Evolutionary conservation across 1,140 invertebrate genomes (phyloP).

Genomic region (Drosophila pectinifera): DNA sequence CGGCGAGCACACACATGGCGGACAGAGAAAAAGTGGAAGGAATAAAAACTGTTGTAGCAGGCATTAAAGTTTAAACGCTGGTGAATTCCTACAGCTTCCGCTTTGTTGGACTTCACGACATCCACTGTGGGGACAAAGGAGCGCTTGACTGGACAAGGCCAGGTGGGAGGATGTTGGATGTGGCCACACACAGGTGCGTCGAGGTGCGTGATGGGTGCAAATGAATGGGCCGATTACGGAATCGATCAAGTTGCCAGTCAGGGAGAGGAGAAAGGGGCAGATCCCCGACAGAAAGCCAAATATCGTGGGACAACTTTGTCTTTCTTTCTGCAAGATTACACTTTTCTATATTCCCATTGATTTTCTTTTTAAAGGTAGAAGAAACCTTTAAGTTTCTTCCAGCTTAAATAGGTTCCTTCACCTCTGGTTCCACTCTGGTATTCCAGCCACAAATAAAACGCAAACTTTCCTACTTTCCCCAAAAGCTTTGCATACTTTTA

Average conservation of each 20-base stretch:
- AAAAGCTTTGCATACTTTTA: conserved; percentile 44
- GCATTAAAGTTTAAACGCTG: conserved; percentile 83
- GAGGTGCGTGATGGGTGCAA: conserved; percentile 48
- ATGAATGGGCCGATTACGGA: conserved; percentile 52
- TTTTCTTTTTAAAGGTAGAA: background rate
- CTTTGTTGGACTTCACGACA: conserved; percentile 68
- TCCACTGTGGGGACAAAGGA: conserved; percentile 56
- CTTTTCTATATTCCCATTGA: background rate
- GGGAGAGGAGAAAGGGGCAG: background rate
- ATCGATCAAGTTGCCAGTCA: conserved; percentile 59
- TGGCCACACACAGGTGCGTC: conserved; percentile 42
- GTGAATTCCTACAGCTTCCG: conserved; percentile 81
- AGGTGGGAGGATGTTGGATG: conserved; percentile 18
- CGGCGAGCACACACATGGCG: conserved; percentile 20
- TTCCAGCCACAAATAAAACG: conserved; percentile 20
- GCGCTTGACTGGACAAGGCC: conserved; percentile 46
- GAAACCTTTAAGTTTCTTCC: background rate
- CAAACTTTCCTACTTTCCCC: conserved; percentile 18
- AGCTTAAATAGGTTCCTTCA: no score
- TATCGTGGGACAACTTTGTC: conserved; percentile 5
- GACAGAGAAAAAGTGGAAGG: conserved; percentile 28
- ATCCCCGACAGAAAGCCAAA: conserved; percentile 22
- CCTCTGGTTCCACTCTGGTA: conserved; percentile 2
- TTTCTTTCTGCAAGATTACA: background rate
- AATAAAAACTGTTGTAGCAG: conserved; percentile 70